Conservation (phyloP, 2,113 vertebrate genomes). For the Sinocyclocheilus grahami region DNA sequence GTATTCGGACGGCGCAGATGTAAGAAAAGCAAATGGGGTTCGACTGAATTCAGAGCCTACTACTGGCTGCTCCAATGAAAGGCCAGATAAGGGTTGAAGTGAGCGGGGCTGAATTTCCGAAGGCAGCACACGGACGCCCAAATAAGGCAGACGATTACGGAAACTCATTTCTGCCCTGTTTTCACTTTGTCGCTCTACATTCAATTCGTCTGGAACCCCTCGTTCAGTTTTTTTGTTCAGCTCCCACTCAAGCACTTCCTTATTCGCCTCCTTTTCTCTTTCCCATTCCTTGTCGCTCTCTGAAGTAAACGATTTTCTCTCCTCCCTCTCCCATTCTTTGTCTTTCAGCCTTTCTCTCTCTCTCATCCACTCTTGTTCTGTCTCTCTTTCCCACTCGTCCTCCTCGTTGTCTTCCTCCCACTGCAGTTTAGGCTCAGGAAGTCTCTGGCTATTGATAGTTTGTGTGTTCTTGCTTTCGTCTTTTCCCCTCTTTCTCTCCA, state of each 20-base stretch:
- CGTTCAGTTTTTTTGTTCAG: neutral
- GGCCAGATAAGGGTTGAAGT: neutral
- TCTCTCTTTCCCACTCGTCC: neutral
- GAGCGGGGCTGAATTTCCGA: neutral
- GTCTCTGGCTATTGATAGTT: constrained; percentile 11
- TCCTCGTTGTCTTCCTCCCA: constrained; percentile 2
- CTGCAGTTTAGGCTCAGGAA: constrained; percentile 38
- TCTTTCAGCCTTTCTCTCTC: constrained; percentile 24
- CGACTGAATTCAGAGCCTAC: neutral
- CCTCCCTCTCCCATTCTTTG: neutral
- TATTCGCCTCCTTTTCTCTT: neutral
- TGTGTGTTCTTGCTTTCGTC: constrained; percentile 37
- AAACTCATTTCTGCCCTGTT: neutral
- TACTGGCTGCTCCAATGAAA: neutral
- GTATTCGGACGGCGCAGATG: constrained; percentile 1
- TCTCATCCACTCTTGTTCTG: neutral
- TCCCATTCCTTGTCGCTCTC: constrained; percentile 8
- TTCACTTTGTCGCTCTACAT: neutral
- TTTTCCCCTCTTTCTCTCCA: constrained; percentile 28
- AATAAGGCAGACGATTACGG: neutral
- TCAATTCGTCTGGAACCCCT: neutral
- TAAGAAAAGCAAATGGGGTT: constrained; percentile 49
- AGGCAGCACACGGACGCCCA: constrained; percentile 14
- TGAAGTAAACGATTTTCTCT: neutral
- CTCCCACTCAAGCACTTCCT: constrained; percentile 3